Percentiles rank a stretch among this genome's conserved stretches.
Conservation (phyloP, 2,113 vertebrate species). For the Telmatochromis sp. region DNA sequence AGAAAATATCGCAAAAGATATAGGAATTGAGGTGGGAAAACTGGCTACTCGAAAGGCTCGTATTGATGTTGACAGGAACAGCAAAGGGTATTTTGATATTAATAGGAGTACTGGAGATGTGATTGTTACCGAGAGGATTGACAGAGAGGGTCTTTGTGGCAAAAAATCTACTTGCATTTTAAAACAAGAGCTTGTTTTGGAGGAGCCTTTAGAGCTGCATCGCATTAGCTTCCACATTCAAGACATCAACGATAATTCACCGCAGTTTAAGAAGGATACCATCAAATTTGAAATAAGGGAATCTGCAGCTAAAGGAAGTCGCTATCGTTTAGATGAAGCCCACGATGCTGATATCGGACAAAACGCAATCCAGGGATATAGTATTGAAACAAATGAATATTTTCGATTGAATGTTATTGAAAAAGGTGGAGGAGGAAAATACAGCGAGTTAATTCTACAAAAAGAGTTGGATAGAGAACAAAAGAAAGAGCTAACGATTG, state of each 20-base stretch:
- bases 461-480: constrained; percentile 46
- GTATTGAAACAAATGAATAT: constrained; percentile 50
- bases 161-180: background rate
- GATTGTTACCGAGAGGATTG: background rate
- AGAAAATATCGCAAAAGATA: constrained; percentile 49
- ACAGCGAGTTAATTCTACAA: constrained; percentile 48
- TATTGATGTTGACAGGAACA: constrained; percentile 26
- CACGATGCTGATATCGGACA: constrained; percentile 69
- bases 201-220: background rate
- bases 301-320: constrained; percentile 41
- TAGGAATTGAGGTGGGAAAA: background rate
- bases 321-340: constrained; percentile 55
- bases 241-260: constrained; percentile 76
- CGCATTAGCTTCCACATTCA: constrained; percentile 52
- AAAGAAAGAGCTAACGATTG: background rate
- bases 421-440: constrained; percentile 45
- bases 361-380: constrained; percentile 68
- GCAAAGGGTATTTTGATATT: background rate
- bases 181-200: background rate
- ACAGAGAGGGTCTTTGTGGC: background rate
- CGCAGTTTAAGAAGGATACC: constrained; percentile 15
- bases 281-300: constrained; percentile 59
- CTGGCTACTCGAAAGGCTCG: constrained; percentile 46
- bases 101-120: background rate
- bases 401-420: constrained; percentile 55